Evolutionary conservation across 2,888 invertebrate species (phyloP), one percentile per base, ranked within the genome.

Genomic region (Deroplatys truncata): DNA sequence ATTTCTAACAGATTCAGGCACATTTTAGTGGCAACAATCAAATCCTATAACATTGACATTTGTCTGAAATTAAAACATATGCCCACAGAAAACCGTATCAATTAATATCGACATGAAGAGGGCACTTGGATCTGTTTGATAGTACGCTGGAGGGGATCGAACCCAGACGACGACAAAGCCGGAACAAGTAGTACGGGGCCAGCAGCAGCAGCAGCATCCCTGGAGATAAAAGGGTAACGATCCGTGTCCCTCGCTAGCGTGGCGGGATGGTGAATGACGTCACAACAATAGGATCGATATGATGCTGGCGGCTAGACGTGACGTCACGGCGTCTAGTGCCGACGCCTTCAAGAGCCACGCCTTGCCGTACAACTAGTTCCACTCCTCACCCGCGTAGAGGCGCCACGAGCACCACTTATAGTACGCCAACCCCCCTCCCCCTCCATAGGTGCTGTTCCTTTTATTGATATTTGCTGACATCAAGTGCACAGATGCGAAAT

Each of bases 211-310:
- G 43, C 85, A 28, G 85, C 82, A 56, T 82, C 86, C 86, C 82
- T 31, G 83, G 83, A 82, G 87, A 87, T 83, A 83, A 87, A 43
- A 87, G 87, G 83, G 83, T 87, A 87, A 87, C 87, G 87, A 87
- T 87, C 83, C 87, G 7, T 28, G 28, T 15, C 85, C 56, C 28
- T 28, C 5, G 49, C 49, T 85, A 43, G 49, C 56, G 86, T 82
- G 86, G 82, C 29, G 29, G 72, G 28, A 87, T 87, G 87, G 83
- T 83, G 87, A 43, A 83, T 87, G 87, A 87, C 87, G 87, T 87
- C 87, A 87, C 43, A 87, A 29, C 16, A 83, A 20, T n/a, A 10
- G 87, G 82, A 72, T 31, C 87, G 82, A 87, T 87, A 87, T 35
- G 82, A 28, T 35, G 82, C 82, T 83, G 25, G 20, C 82, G 87